Percentiles rank a stretch among this genome's conserved stretches.
Conservation (phyloP, 2,888 invertebrate genomes). For the Amitus sp. region DNA sequence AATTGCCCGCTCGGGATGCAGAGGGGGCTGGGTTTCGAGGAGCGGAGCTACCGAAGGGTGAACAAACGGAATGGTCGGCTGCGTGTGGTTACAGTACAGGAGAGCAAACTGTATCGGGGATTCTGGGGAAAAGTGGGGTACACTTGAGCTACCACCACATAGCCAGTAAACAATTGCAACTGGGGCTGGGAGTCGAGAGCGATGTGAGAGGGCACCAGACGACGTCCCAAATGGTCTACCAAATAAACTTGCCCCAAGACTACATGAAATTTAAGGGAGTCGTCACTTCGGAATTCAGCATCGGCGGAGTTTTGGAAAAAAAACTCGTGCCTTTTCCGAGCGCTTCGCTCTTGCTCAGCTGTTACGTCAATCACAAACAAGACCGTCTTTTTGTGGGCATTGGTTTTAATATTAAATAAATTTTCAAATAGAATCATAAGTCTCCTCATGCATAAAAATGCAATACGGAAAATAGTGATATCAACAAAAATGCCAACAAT, state of each 20-base stretch:
- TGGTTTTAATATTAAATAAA: conserved; percentile 70
- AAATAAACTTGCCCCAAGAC: conserved; percentile 72
- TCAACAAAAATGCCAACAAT: too few relatives aligned
- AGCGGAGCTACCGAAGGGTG: conserved; percentile 44
- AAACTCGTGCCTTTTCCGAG: conserved; percentile 72
- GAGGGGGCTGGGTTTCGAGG: conserved; percentile 55
- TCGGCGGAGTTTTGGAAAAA: conserved; percentile 74
- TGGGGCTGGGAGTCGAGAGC: conserved; percentile 76
- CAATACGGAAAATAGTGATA: too few relatives aligned
- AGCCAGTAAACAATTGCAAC: conserved; percentile 70
- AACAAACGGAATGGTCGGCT: conserved; percentile 50
- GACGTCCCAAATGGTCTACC: conserved; percentile 73
- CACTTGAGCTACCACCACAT: conserved; percentile 74
- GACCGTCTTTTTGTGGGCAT: conserved; percentile 72
- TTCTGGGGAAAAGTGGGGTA: conserved; percentile 66
- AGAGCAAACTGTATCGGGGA: conserved; percentile 77
- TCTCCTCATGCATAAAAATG: too few relatives aligned
- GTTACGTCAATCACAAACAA: conserved; percentile 73
- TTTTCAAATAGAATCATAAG: too few relatives aligned
- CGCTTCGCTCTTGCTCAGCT: conserved; percentile 72
- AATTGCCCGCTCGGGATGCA: conserved; percentile 55
- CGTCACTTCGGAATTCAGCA: conserved; percentile 69
- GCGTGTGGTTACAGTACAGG: conserved; percentile 67
- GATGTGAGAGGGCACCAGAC: conserved; percentile 71
- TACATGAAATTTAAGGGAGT: conserved; percentile 72